Evolutionary conservation across 2,113 vertebrate genomes (phyloP), one percentile per base, ranked within the genome.

Genomic region (Microtus montanus): DNA sequence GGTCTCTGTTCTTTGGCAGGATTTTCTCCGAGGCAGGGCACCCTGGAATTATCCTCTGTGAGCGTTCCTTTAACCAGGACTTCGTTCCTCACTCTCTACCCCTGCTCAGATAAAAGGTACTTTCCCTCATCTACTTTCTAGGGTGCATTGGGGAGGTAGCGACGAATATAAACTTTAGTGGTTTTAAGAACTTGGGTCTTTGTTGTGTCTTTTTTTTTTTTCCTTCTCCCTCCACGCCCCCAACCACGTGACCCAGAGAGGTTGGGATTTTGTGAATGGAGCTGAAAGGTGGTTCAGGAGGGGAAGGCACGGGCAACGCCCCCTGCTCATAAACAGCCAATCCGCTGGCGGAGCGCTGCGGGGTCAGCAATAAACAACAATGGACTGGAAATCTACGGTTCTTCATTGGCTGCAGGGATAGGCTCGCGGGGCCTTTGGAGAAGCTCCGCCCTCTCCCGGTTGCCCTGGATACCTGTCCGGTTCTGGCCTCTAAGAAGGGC

Each of bases 191-290:
- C 83, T 96, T 92, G 66, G 95, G 93, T 85, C 96, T 96, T 96
- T 95, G 94, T 96, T 82, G 75, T 93, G 80, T 94, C 83, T 20
- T 58, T 94, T 96, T 94, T 96, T 94, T 96, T 52, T 54, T 54
- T 93, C 92, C 86, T 61, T 84, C 61, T 54, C 94, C 80, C 68
- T 4, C 87, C 93, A 92, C 96, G 74, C 95, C 95, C 95, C 89
- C 83, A 78, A 33, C 7, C 96, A 97, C 94, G 92, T 97, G 97
- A 97, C 93, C 85, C 49, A 52, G 87, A 85, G 38, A 74, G 90
- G 44, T 93, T 78, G 75, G 82, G 89, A 96, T 98, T 98, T 98
- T 98, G 97, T 98, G 97, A 98, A 98, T 98, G 97, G 96, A 97
- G 63, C 85, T 15, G 44, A 94, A 93, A 91, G n/a, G 95, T 64